Evolutionary conservation across 2,888 invertebrate genomes (phyloP).

Genomic region (Magallana nippona): DNA sequence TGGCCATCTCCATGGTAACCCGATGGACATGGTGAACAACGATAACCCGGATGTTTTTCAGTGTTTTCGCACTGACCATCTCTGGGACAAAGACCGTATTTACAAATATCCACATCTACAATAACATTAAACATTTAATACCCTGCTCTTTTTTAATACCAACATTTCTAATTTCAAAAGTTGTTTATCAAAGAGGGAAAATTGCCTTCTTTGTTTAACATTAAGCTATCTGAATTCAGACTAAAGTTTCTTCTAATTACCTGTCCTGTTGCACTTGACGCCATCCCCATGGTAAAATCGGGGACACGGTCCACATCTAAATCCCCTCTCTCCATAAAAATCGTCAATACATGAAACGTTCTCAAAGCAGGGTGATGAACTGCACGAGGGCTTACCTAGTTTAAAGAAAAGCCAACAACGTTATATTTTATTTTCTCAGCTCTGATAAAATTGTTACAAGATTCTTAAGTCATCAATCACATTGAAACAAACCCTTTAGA

Average conservation of each 20-base stretch:
- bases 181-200: too few relatives aligned
- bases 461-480: slow-evolving; percentile 6
- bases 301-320: slow-evolving; percentile 60
- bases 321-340: slow-evolving; percentile 58
- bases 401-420: not conserved
- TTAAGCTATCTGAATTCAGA: not conserved
- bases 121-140: slow-evolving; percentile 13
- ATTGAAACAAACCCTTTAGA: slow-evolving; percentile 5
- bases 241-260: slow-evolving; percentile 41
- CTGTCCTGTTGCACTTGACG: slow-evolving; percentile 50
- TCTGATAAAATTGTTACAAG: not conserved
- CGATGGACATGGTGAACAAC: slow-evolving; percentile 57
- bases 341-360: slow-evolving; percentile 59
- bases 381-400: slow-evolving; percentile 50
- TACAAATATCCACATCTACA: slow-evolving; percentile 56
- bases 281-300: slow-evolving; percentile 58
- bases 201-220: too few relatives aligned
- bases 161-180: not conserved
- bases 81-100: slow-evolving; percentile 53
- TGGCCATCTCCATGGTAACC: slow-evolving; percentile 60
- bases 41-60: slow-evolving; percentile 60
- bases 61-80: slow-evolving; percentile 56
- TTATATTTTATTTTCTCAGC: slow-evolving; percentile 27
- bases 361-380: slow-evolving; percentile 57
- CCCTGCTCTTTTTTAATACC: slow-evolving; percentile 47